phyloP scores from a whole-genome alignment of 1,140 invertebrate species.

The Trichoplusia ni region DNA sequence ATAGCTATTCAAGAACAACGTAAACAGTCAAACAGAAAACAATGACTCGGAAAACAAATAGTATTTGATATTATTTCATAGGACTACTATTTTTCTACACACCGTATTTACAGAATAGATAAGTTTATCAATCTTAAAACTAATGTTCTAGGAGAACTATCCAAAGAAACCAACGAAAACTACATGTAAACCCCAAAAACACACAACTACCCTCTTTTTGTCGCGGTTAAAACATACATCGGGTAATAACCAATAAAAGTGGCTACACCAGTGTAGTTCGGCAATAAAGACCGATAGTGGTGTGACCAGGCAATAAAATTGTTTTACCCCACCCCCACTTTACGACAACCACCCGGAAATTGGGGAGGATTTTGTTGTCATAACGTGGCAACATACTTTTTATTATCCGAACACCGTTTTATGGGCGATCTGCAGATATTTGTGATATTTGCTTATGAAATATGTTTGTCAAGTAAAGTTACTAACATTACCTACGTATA shows the following conservation, averaged over 20 bases:
- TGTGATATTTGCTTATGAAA: not conserved
- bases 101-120: no score
- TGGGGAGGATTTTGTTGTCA: constrained; percentile 30
- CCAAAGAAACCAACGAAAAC: not conserved
- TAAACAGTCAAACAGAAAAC: no score
- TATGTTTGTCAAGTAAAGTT: not conserved
- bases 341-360: constrained; percentile 28
- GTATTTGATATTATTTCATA: no score
- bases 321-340: constrained; percentile 13
- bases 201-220: not conserved
- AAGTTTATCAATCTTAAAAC: no score
- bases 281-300: constrained; percentile 23
- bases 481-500: no score
- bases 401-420: constrained; percentile 26
- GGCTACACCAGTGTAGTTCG: constrained; percentile 3
- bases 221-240: not conserved
- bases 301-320: constrained; percentile 25
- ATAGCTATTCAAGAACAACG: no score
- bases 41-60: no score
- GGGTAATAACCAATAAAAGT: constrained; percentile 6
- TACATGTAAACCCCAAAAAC: not conserved
- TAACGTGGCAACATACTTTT: constrained; percentile 29
- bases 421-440: constrained; percentile 30
- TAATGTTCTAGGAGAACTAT: no score
- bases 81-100: no score